Conservation (phyloP, 2,888 invertebrate genomes). For the Brenthis daphne region DNA sequence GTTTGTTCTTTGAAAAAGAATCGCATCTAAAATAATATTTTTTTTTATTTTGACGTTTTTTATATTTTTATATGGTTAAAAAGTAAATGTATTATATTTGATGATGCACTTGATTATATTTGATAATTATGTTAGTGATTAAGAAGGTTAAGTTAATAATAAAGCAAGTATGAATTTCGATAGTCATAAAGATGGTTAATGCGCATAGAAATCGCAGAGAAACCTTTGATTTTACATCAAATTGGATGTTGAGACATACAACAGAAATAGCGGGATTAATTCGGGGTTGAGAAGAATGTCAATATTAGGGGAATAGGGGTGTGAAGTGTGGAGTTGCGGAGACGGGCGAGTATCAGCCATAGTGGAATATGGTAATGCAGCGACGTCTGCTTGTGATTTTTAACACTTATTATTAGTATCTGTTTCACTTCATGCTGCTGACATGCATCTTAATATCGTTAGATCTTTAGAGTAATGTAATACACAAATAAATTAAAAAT, state of each 20-base stretch:
- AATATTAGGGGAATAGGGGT: slow-evolving; percentile 62
- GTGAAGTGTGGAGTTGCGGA: slow-evolving; percentile 50
- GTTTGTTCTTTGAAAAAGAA: slow-evolving; percentile 15
- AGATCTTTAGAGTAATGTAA: too few species aligned
- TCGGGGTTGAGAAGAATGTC: slow-evolving; percentile 77
- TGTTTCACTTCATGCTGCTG: not conserved
- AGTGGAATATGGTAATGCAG: slow-evolving; percentile 72
- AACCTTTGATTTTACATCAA: slow-evolving; percentile 54
- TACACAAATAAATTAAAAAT: too few species aligned
- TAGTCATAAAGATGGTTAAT: too few species aligned
- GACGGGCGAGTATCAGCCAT: slow-evolving; percentile 46
- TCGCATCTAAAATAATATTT: not conserved
- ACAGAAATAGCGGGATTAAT: slow-evolving; percentile 60
- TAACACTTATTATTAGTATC: not conserved
- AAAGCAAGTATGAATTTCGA: not conserved
- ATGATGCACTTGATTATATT: too few species aligned
- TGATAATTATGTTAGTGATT: not conserved
- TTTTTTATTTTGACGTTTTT: not conserved
- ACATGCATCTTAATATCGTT: too few species aligned
- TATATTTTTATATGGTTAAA: not conserved
- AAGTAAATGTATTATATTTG: too few species aligned
- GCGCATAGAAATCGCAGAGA: not conserved
- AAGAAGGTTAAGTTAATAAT: not conserved
- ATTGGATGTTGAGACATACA: slow-evolving; percentile 61
- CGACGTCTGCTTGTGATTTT: slow-evolving; percentile 23